Percentiles rank a stretch among this genome's conserved stretches.
Conservation (phyloP, 2,113 vertebrate species). For the Perca fluviatilis region DNA sequence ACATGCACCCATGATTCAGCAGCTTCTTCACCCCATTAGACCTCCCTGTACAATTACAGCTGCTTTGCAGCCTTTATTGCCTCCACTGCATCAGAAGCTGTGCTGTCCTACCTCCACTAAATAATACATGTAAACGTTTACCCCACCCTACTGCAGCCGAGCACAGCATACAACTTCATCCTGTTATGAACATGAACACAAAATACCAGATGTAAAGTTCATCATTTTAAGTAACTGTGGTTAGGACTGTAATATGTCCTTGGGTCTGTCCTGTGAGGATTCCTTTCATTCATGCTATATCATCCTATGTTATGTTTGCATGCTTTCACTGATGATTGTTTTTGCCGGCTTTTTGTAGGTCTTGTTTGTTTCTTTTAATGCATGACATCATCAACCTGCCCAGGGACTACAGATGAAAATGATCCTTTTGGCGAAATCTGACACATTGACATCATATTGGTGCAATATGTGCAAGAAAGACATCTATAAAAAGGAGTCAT, state of each 20-base stretch:
- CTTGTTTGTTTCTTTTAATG: not conserved
- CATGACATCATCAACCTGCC: not conserved
- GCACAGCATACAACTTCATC: not conserved
- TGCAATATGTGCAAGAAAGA: not conserved
- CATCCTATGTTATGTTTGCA: not conserved
- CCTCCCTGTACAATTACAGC: constrained; percentile 50
- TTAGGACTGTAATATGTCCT: not conserved
- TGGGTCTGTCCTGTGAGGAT: not conserved
- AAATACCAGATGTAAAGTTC: not conserved
- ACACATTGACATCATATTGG: not conserved
- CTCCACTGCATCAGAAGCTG: constrained; percentile 49
- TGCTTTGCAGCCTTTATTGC: constrained; percentile 48
- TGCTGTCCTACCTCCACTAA: constrained; percentile 63
- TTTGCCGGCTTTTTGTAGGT: not conserved
- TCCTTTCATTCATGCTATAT: constrained; percentile 7
- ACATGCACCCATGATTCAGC: constrained; percentile 71
- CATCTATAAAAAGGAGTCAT: not conserved
- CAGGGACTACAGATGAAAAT: not conserved
- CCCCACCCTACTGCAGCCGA: constrained; percentile 47
- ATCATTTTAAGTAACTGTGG: not conserved
- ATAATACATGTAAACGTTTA: constrained; percentile 67
- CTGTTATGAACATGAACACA: not conserved
- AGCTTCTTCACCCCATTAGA: constrained; percentile 63
- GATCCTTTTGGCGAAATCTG: not conserved
- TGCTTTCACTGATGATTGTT: not conserved